phyloP scores from a whole-genome alignment of 2,888 invertebrate species.

The Corbicula japonica region DNA sequence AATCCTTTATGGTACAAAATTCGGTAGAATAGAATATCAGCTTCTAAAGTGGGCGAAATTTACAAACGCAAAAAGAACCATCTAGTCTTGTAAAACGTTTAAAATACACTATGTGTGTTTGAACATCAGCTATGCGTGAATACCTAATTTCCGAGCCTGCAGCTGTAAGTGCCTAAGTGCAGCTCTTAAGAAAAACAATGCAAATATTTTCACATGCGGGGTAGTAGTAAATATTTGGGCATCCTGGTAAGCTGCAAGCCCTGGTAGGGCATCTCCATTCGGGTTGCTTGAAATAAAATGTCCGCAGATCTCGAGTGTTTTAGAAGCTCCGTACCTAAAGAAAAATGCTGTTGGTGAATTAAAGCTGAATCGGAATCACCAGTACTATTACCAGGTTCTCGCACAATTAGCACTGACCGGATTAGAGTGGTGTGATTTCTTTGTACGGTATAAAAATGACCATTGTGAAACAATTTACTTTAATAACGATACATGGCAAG shows the following conservation, averaged over 20 bases:
- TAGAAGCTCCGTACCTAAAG: constrained; percentile 14
- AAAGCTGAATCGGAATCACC: constrained; percentile 22
- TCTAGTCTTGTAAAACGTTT: no score
- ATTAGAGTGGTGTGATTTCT: constrained; percentile 44
- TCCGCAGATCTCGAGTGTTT: constrained; percentile 26
- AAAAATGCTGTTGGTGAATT: constrained; percentile 7
- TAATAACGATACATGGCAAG: constrained; percentile 20
- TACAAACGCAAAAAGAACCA: no score
- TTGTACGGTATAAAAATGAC: constrained; percentile 32
- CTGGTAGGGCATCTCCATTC: constrained; percentile 45
- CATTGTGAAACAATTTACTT: constrained; percentile 39
- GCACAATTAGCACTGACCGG: constrained; percentile 31
- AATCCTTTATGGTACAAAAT: no score
- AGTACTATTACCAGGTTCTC: constrained; percentile 34
- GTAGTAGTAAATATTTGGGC: constrained; percentile 18
- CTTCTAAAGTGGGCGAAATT: no score
- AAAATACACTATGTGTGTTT: no score
- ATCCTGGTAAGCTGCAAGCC: constrained; percentile 44
- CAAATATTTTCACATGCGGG: no score
- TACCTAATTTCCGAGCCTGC: no score
- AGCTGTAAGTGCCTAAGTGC: no score
- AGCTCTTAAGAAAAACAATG: no score
- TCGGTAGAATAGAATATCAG: no score
- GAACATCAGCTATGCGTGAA: no score
- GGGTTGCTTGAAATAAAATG: constrained; percentile 46